Conservation (phyloP, 2,888 invertebrate species). For the Gymnoscelis rufifasciata region DNA sequence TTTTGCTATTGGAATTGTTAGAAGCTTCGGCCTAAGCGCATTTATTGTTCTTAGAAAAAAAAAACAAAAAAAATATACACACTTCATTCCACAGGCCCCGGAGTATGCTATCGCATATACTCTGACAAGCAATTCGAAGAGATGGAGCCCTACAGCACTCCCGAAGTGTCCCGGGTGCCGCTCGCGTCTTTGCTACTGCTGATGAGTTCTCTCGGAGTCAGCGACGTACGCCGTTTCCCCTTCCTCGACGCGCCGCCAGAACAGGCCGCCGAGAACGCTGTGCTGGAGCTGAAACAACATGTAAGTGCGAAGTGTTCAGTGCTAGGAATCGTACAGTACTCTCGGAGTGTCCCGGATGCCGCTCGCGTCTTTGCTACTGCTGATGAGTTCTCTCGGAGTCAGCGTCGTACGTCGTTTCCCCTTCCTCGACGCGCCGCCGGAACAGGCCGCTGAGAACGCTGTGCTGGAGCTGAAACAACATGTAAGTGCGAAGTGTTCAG, state of each 20-base stretch:
- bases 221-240: slow-evolving; percentile 93
- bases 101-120: slow-evolving; percentile 94
- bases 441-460: slow-evolving; percentile 91
- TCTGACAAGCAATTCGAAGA: slow-evolving; percentile 88
- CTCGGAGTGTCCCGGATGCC: slow-evolving; percentile 97
- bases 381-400: slow-evolving; percentile 96
- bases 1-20: too few relatives aligned
- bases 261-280: slow-evolving; percentile 90
- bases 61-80: background rate
- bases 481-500: slow-evolving; percentile 53
- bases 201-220: slow-evolving; percentile 96
- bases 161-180: slow-evolving; percentile 96
- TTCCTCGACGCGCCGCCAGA: slow-evolving; percentile 95
- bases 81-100: slow-evolving; percentile 83
- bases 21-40: too few relatives aligned
- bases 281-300: slow-evolving; percentile 92
- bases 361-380: slow-evolving; percentile 91
- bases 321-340: slow-evolving; percentile 82
- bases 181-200: slow-evolving; percentile 93
- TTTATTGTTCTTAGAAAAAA: too few relatives aligned
- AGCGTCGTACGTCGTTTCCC: slow-evolving; percentile 95
- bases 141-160: slow-evolving; percentile 91
- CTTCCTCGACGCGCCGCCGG: slow-evolving; percentile 94
- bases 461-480: slow-evolving; percentile 92
- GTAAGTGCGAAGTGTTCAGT: slow-evolving; percentile 51